Percentiles rank a stretch among this genome's conserved stretches.
Conservation (phyloP, 2,888 invertebrate genomes). For the Synanthedon andrenaeformis region DNA sequence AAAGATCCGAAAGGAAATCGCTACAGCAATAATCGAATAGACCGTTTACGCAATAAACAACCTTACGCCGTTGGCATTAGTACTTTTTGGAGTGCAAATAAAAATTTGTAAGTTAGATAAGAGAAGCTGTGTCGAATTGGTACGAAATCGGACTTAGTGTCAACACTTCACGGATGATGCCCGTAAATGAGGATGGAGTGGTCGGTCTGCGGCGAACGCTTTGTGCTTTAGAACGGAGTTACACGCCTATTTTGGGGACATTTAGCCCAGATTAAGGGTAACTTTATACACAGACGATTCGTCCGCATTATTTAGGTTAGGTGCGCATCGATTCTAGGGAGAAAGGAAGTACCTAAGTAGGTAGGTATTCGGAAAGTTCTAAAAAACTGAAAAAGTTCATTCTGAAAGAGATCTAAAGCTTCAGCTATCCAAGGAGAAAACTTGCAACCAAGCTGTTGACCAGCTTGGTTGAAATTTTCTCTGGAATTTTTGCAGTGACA, state of each 20-base stretch:
- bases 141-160: constrained; percentile 64
- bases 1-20: constrained; percentile 26
- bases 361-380: no score
- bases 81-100: constrained; percentile 3
- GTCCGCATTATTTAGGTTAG: background rate
- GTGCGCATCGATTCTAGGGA: no score
- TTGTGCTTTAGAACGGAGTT: constrained; percentile 38
- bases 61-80: constrained; percentile 14
- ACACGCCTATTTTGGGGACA: constrained; percentile 13
- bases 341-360: no score
- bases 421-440: no score
- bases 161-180: constrained; percentile 56
- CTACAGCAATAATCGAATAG: constrained; percentile 1
- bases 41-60: constrained; percentile 11
- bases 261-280: constrained; percentile 6
- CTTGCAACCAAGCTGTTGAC: no score
- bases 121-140: constrained; percentile 49
- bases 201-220: constrained; percentile 21
- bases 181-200: constrained; percentile 30
- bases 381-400: no score
- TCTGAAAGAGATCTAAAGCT: no score
- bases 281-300: constrained; percentile 1
- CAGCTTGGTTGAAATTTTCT: no score
- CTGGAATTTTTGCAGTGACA: no score
- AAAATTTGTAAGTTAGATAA: constrained; percentile 32